Conservation (phyloP, 2,113 vertebrate species). For the Equus przewalskii region DNA sequence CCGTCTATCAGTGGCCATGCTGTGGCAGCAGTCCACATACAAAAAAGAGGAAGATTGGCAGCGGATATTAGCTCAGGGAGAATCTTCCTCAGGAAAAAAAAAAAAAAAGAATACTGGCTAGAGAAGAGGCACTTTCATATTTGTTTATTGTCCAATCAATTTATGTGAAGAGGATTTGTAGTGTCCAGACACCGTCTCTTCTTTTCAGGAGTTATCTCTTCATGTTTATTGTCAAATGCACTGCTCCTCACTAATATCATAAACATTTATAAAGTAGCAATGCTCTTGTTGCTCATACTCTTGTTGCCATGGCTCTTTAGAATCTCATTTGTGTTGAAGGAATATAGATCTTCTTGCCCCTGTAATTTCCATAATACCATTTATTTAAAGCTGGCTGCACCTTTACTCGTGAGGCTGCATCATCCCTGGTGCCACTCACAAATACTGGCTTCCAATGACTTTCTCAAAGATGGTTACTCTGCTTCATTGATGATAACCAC, state of each 20-base stretch:
- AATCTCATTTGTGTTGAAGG: not conserved
- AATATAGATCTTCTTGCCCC: not conserved
- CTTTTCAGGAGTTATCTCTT: not conserved
- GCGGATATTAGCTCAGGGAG: too few species aligned
- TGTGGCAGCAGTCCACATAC: too few species aligned
- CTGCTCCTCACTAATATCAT: not conserved
- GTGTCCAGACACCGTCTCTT: not conserved
- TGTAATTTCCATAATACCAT: not conserved
- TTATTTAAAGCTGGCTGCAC: not conserved
- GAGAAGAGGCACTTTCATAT: not conserved
- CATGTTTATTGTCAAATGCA: not conserved
- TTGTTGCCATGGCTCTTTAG: not conserved
- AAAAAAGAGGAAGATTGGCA: too few species aligned
- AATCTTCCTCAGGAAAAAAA: too few species aligned
- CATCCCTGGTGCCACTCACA: not conserved
- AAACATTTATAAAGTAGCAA: not conserved
- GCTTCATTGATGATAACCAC: not conserved
- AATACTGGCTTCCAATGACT: not conserved
- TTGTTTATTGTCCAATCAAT: not conserved
- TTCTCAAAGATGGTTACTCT: not conserved
- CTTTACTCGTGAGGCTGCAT: not conserved
- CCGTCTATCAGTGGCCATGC: too few species aligned
- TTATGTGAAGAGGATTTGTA: not conserved
- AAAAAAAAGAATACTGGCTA: too few species aligned
- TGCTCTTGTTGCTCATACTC: not conserved